These are phyloP conservation scores for Zosterops lateralis DNA, from an alignment of 2,113 vertebrate genomes.

Conservation along the genomic window DNA sequence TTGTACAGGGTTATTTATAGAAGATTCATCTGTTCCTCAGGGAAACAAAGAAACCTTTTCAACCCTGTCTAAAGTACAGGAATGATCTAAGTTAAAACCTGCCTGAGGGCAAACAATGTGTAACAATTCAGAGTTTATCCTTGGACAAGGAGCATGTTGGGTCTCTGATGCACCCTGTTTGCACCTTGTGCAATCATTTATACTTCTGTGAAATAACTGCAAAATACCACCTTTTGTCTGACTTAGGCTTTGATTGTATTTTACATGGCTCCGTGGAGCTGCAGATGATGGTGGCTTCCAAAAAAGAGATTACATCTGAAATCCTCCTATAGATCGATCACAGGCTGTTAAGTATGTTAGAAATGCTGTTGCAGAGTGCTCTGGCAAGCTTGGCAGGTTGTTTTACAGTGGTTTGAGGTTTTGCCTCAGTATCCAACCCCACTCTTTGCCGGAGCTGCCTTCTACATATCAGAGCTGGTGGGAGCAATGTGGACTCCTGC, in stretches of 20 bases:
- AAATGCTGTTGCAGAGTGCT: neutral
- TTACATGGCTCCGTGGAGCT: neutral
- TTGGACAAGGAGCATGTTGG: neutral
- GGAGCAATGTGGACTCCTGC: neutral
- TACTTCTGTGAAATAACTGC: neutral
- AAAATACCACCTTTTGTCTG: neutral
- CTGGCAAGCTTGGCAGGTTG: neutral
- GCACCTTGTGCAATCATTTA: neutral
- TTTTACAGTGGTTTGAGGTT: neutral
- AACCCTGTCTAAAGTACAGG: constrained; percentile 14
- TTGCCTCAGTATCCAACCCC: neutral
- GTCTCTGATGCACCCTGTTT: neutral
- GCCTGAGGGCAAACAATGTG: neutral
- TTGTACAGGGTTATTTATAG: constrained; percentile 8
- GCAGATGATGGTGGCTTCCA: neutral
- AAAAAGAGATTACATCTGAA: neutral
- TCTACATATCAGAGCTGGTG: neutral
- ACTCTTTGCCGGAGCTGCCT: neutral
- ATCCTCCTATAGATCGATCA: neutral
- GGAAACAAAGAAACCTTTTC: constrained; percentile 45
- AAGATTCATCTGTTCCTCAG: neutral
- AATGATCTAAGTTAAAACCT: constrained; percentile 28
- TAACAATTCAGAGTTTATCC: constrained; percentile 22
- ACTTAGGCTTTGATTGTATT: neutral
- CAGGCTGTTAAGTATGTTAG: neutral